Evolutionary conservation across 1,140 invertebrate species (phyloP).

Genomic region (Anagrus nilaparvatae): DNA sequence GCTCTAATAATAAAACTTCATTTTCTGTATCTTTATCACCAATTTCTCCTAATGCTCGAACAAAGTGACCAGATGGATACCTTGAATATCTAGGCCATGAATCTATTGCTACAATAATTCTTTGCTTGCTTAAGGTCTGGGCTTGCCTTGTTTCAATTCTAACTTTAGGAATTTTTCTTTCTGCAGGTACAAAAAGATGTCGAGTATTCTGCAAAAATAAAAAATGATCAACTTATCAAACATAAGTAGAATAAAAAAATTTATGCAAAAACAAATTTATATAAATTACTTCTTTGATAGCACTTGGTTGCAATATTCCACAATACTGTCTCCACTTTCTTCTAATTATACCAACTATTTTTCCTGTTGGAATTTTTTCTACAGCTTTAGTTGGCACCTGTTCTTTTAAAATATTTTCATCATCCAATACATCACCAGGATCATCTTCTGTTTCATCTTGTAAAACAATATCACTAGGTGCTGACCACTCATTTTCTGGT

Average conservation of each 20-base stretch:
- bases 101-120: conserved; percentile 87
- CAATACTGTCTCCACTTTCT: conserved; percentile 96
- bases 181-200: conserved; percentile 84
- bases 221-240: no score
- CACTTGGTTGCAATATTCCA: conserved; percentile 79
- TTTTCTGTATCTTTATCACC: conserved; percentile 90
- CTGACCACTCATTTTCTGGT: conserved; percentile 81
- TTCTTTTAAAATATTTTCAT: conserved; percentile 45
- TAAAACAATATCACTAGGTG: conserved; percentile 74
- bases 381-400: conserved; percentile 30
- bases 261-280: conserved; percentile 2
- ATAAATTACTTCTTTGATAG: conserved; percentile 56
- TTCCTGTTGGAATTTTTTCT: conserved; percentile 66
- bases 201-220: conserved; percentile 52
- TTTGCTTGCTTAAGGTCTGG: conserved; percentile 65
- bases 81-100: conserved; percentile 82
- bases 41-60: conserved; percentile 69
- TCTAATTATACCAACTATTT: conserved; percentile 89
- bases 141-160: conserved; percentile 86
- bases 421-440: conserved; percentile 53
- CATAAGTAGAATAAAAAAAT: no score
- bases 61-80: conserved; percentile 78
- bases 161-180: conserved; percentile 82
- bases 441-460: conserved; percentile 66
- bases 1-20: conserved; percentile 89